Percentiles rank a stretch among this genome's conserved stretches.
phyloP scores from a whole-genome alignment of 2,888 invertebrate species.

The Herminia tarsipennalis region DNA sequence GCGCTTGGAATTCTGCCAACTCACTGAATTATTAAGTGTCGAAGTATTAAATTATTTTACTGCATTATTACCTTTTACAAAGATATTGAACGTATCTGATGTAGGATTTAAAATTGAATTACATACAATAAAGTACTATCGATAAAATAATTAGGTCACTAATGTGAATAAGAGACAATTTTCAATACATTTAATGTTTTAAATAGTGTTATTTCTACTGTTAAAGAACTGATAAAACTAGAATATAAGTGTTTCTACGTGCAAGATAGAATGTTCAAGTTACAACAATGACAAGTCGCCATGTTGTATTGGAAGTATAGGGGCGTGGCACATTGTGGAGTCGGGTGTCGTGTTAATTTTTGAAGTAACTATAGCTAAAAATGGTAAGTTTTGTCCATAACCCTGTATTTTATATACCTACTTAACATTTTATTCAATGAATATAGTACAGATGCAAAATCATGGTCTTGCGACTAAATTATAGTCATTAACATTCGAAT shows the following conservation, averaged over 20 bases:
- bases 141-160: conserved; percentile 18
- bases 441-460: not conserved
- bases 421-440: not conserved
- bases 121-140: conserved; percentile 4
- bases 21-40: conserved; percentile 43
- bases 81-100: not conserved
- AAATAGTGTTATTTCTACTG: conserved; percentile 43
- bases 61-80: conserved; percentile 1
- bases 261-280: conserved; percentile 38
- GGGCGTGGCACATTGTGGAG: conserved; percentile 68
- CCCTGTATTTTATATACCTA: conserved; percentile 1
- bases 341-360: conserved; percentile 52
- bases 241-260: conserved; percentile 51
- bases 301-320: conserved; percentile 67
- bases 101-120: conserved; percentile 20
- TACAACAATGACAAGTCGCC: conserved; percentile 63
- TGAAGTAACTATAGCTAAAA: conserved; percentile 53
- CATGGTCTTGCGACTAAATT: not conserved
- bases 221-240: conserved; percentile 44
- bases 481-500: not conserved
- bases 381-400: conserved; percentile 69
- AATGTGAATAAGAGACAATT: conserved; percentile 35
- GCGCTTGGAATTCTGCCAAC: conserved; percentile 55
- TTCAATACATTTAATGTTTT: conserved; percentile 22
- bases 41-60: conserved; percentile 20